Conservation (phyloP, 2,797 vertebrate species). For the Lithobates sylvaticus region DNA sequence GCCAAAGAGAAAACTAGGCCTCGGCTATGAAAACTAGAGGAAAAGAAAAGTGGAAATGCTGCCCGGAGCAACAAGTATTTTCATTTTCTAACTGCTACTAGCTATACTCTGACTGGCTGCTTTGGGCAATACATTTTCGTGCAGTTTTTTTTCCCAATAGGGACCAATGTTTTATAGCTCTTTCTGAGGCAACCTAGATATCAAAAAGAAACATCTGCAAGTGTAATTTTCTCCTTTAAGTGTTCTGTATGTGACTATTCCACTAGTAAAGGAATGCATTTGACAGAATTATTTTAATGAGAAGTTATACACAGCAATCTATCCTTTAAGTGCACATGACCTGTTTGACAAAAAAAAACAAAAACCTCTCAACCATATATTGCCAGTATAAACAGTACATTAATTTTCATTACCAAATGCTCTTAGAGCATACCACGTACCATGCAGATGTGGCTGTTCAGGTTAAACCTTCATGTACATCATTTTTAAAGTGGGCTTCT, state of each 20-base stretch:
- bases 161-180: background rate
- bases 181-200: background rate
- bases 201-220: background rate
- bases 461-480: no score
- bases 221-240: background rate
- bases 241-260: background rate
- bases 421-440: background rate
- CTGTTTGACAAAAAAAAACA: background rate
- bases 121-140: background rate
- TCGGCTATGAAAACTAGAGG: background rate
- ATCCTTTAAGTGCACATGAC: background rate
- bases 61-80: background rate
- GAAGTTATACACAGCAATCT: constrained; percentile 2
- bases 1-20: constrained; percentile 35
- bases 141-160: background rate
- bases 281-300: constrained; percentile 19
- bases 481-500: no score
- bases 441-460: no score
- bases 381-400: background rate
- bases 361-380: background rate
- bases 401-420: background rate
- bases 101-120: background rate
- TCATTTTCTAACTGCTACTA: background rate
- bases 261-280: background rate
- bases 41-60: background rate